Conservation (phyloP, 2,888 invertebrate species). For the Drosophila parthenogenetica region DNA sequence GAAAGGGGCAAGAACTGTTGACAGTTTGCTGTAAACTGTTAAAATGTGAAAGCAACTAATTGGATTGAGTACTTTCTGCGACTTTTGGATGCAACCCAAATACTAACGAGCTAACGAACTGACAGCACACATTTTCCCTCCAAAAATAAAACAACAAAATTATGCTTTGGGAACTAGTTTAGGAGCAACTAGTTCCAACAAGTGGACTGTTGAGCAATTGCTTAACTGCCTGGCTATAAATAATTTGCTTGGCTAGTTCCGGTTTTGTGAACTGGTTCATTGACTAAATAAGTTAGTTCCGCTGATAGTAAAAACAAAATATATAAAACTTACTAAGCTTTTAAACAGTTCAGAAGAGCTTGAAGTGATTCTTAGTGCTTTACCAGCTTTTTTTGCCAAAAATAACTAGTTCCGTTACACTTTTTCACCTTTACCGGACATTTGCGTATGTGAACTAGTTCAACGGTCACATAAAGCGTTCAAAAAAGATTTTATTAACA, state of each 20-base stretch:
- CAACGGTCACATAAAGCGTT: constrained; percentile 3
- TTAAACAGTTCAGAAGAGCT: too few relatives aligned
- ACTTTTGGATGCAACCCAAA: constrained; percentile 31
- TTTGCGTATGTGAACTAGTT: constrained; percentile 10
- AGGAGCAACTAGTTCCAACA: constrained; percentile 2
- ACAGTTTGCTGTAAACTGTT: constrained; percentile 59
- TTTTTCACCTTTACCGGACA: neutral
- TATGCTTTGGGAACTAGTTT: constrained; percentile 27
- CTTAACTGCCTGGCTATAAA: neutral
- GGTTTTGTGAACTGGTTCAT: constrained; percentile 7
- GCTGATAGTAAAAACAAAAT: neutral
- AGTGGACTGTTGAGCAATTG: constrained; percentile 11
- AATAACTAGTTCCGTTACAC: neutral
- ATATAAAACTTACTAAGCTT: neutral
- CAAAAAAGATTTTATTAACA: constrained; percentile 1
- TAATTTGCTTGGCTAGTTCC: constrained; percentile 10
- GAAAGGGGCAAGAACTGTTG: constrained; percentile 45
- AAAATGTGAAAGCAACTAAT: constrained; percentile 71
- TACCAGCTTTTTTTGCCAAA: neutral
- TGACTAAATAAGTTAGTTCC: constrained; percentile 3
- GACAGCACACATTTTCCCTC: constrained; percentile 15
- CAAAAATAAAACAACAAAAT: neutral
- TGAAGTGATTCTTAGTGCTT: neutral
- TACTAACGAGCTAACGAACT: constrained; percentile 21
- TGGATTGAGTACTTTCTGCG: constrained; percentile 39